Percentiles rank a stretch among this genome's conserved stretches.
Conservation (phyloP, 2,113 vertebrate species). For the human (Homo sapiens) region GRCh38 chr1:214036501-214037000, state of each 20-base stretch:
- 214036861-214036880: constrained; percentile 64
- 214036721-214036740: constrained; percentile 62
- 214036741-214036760: constrained; percentile 65
- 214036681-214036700: constrained; percentile 67
- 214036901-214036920: constrained; percentile 56
- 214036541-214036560: constrained; percentile 65
- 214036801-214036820: neutral
- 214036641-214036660: constrained; percentile 67
- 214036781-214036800: constrained; percentile 54
- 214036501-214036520: constrained; percentile 76
- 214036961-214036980: constrained; percentile 68
- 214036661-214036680: constrained; percentile 73
- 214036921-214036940: constrained; percentile 71
- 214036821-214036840: neutral
- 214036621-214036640: constrained; percentile 75
- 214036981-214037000: constrained; percentile 54
- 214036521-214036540: constrained; percentile 69
- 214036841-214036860: constrained; percentile 63
- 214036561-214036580: constrained; percentile 63
- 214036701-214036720: constrained; percentile 64
- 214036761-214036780: constrained; percentile 75
- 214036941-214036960: constrained; percentile 69
- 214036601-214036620: constrained; percentile 70
- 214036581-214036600: constrained; percentile 67
- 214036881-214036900: constrained; percentile 58